Base-by-base conservation (phyloP, 2,888 invertebrate species). In the Molanna angustata region DNA sequence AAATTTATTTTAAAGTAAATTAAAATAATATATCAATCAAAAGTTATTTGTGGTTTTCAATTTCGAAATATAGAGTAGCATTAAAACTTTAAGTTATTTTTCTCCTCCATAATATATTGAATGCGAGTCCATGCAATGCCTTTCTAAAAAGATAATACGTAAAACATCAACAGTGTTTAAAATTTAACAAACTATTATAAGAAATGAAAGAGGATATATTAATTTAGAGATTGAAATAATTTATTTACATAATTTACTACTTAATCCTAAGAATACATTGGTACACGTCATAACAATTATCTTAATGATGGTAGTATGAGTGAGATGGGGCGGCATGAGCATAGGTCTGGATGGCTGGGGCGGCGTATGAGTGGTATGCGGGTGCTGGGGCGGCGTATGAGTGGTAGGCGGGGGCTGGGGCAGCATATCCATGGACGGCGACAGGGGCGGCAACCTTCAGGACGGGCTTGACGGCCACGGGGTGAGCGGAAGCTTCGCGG, bases 401-500 rank as follows among this genome's bases (percentile, higher is more conserved):
- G 4, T 14, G 16, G 11, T 37, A 17, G 4, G 44, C 37, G 9
- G 37, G 37, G 13, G 17, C 37, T 17, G 37, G 17, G 3, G 11
- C 13, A 3, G 11, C 13, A 14, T 33, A 33, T 3, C 13, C 11
- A 18, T 37, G 37, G 37, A 17, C 14, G 18, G 17, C 37, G 3
- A 18, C 17, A 13, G 18, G n/a, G 7, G 37, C 37, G 11, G 33
- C 33, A 6, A 33, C 27, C 18, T 39, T 31, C 18, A 52, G 27
- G 32, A 49, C 49, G 44, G 19, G 19, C 35, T 41, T 35, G 27
- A 45, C 49, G 9, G 37, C 37, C 6, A 17, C 17, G 2, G 3
- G 16, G 53, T 56, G 54, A 37, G 40, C 51, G 50, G 44, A 16
- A 18, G 61, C 66, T 59, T 76, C 46, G 16, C 51, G 74, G 20